Percentiles rank a stretch among this genome's conserved stretches.
phyloP scores from a whole-genome alignment of 2,888 invertebrate species.

The Deilephila elpenor region DNA sequence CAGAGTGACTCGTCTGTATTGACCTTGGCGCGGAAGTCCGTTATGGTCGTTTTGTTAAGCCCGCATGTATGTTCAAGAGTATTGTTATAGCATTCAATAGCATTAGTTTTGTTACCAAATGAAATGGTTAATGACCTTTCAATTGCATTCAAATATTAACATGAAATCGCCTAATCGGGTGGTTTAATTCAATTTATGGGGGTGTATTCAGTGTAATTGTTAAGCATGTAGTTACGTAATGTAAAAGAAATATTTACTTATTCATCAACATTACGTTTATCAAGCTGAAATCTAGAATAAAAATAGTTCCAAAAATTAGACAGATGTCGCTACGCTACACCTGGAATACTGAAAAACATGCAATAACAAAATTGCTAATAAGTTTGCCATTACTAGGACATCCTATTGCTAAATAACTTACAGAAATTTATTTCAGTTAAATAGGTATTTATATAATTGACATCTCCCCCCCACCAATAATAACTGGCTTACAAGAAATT shows the following conservation, averaged over 20 bases:
- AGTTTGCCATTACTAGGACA: no score
- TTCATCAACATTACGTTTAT: no score
- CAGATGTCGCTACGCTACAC: constrained; percentile 6
- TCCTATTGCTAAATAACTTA: no score
- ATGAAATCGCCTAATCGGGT: neutral
- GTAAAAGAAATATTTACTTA: no score
- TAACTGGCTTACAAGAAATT: no score
- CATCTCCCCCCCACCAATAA: no score
- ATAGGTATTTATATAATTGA: no score
- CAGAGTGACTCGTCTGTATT: neutral
- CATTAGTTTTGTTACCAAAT: constrained; percentile 8
- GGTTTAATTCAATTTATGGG: neutral
- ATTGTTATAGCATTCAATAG: neutral
- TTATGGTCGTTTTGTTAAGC: constrained; percentile 26
- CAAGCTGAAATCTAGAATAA: no score
- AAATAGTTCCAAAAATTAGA: neutral
- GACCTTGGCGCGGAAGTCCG: constrained; percentile 11
- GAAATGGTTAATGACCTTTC: constrained; percentile 10
- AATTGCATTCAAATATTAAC: neutral
- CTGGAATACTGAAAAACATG: no score
- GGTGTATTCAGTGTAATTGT: neutral
- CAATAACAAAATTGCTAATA: no score
- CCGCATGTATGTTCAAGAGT: constrained; percentile 9
- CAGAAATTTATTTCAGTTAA: no score
- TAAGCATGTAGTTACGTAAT: no score